Conservation (phyloP, 2,113 vertebrate species). For the Furnarius figulus region DNA sequence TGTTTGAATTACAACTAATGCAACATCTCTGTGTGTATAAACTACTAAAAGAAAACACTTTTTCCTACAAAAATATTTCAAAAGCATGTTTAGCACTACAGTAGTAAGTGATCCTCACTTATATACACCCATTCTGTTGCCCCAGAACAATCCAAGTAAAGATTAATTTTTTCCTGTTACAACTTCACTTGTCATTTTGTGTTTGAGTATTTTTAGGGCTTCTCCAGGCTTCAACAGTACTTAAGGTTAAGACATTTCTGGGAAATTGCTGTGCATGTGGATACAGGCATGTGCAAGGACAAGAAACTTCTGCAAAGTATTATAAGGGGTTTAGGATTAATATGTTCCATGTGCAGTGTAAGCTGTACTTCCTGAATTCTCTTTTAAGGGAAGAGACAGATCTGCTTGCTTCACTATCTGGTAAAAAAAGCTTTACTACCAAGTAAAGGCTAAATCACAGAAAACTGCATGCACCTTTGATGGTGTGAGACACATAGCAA, state of each 20-base stretch:
- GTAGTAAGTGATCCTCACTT: background rate
- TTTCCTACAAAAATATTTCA: background rate
- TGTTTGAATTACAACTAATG: background rate
- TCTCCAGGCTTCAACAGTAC: background rate
- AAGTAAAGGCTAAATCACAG: background rate
- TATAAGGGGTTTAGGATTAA: slow-evolving; percentile 41
- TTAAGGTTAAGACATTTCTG: background rate
- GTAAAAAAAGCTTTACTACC: background rate
- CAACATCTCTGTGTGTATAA: background rate
- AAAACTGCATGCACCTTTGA: background rate
- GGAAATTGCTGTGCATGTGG: background rate
- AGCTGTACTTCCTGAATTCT: slow-evolving; percentile 41
- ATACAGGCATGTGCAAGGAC: background rate
- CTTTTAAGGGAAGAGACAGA: slow-evolving; percentile 4
- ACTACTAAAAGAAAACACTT: background rate
- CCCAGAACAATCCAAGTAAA: background rate
- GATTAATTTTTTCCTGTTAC: slow-evolving; percentile 11
- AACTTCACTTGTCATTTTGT: background rate
- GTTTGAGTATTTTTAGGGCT: background rate
- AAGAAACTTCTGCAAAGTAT: slow-evolving; percentile 51
- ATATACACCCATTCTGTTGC: background rate
- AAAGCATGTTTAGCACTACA: background rate
- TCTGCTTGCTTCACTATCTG: slow-evolving; percentile 7
- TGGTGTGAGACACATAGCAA: background rate
- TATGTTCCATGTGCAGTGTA: slow-evolving; percentile 36